phyloP scores from a whole-genome alignment of 92 coral and sea anemone genomes.

The Zoanthus gigantus region DNA sequence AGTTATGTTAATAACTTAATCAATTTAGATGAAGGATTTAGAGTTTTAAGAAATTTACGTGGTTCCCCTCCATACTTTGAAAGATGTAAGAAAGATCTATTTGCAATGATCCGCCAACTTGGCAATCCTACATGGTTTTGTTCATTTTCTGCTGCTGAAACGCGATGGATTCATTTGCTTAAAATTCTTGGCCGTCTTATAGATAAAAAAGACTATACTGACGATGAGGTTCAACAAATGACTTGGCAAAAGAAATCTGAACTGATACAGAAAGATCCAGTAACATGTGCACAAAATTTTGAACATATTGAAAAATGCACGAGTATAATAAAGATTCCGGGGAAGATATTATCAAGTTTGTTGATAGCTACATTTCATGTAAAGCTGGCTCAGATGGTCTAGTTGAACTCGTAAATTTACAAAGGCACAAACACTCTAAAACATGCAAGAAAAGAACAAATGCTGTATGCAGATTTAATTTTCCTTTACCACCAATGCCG shows the following conservation, averaged over 20 bases:
- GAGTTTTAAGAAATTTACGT: conserved; percentile 25
- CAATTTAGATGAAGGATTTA: conserved; percentile 35
- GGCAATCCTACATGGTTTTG: conserved; percentile 29
- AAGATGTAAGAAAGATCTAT: conserved; percentile 41
- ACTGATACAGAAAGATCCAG: conserved; percentile 26
- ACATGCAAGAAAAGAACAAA: conserved; percentile 44
- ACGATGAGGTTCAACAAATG: conserved; percentile 42
- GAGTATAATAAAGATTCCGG: conserved; percentile 37
- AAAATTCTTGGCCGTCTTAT: conserved; percentile 44
- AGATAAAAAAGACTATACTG: conserved; percentile 11
- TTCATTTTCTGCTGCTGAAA: conserved; percentile 24
- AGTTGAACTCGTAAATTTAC: conserved; percentile 47
- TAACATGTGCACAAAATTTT: conserved; percentile 42
- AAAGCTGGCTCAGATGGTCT: conserved; percentile 27
- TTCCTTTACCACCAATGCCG: conserved; percentile 49
- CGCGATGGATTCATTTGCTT: conserved; percentile 48
- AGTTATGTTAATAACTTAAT: conserved; percentile 26
- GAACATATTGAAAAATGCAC: conserved; percentile 47
- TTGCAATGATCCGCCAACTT: conserved; percentile 19
- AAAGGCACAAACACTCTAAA: conserved; percentile 55
- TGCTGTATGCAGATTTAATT: conserved; percentile 24
- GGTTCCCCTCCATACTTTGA: conserved; percentile 31
- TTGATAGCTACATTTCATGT: conserved; percentile 22
- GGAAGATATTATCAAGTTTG: conserved; percentile 39
- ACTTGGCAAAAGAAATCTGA: conserved; percentile 50